Base-by-base conservation (phyloP, 2,888 invertebrate species). In the Acrocera orbiculus region DNA sequence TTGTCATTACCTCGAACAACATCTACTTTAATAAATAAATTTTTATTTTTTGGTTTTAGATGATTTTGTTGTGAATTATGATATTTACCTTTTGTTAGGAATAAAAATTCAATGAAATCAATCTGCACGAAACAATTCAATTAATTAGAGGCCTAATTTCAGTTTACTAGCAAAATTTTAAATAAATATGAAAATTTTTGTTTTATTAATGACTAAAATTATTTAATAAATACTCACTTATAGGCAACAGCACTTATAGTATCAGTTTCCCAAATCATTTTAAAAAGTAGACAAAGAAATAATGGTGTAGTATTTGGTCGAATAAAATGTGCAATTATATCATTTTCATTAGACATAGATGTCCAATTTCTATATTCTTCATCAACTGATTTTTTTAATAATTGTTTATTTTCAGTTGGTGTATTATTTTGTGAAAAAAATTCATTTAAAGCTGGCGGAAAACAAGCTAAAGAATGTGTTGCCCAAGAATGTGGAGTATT, bases 401-500 rank as follows among this genome's bases (percentile, higher is more conserved):
- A 73, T 49, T 82, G 82, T 51, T 92, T 92, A 54, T 90, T 89
- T 54, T 92, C 92, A 51, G 80, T 76, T 0, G 79, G 75, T 2
- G 80, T 76, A 39, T 74, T 76, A 52, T 83, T 85, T 60, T 79
- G 76, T 32, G 81, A 71, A 55, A 90, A 93, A 54, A 92, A 93
- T 48, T 90, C 90, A 30, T 80, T 76, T 4, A 93, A 65, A 5
- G 82, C 79, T 0, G 79, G 73, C 1, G 95, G 95, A 54, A 95
- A 93, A 52, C 89, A 89, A 42, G 82, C 77, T 13, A 93, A 61
- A 0, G 90, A 92, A 54, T 90, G 89, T 39, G 81, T 76, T 0
- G 92, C 86, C 93, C 93, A 95, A 47, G 83, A 78, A 55, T 92
- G 92, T 0, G 93, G 92, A 0, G 93, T 95, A 53, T 85, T 85